These are phyloP conservation scores for Heliconius congener DNA, from an alignment of 1,140 invertebrate genomes.

Conservation along the genomic window DNA sequence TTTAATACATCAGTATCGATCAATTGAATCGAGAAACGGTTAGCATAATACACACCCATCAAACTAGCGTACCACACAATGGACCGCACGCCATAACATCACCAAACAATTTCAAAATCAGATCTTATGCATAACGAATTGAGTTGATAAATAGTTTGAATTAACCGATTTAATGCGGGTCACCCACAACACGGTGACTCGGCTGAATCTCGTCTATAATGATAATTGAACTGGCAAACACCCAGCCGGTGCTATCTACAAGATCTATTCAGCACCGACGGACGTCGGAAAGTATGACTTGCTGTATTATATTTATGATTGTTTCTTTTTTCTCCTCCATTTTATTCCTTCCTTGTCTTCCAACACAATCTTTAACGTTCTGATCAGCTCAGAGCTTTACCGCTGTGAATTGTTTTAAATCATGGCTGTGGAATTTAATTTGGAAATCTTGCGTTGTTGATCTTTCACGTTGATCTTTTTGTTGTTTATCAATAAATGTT, in stretches of 20 bases:
- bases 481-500: conserved; percentile 16
- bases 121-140: conserved; percentile 80
- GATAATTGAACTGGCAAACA: conserved; percentile 82
- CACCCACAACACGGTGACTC: conserved; percentile 75
- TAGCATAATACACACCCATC: conserved; percentile 77
- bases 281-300: conserved; percentile 74
- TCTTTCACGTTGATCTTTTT: conserved; percentile 6
- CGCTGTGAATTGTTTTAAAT: conserved; percentile 76
- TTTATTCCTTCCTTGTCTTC: conserved; percentile 69
- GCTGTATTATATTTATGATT: conserved; percentile 77
- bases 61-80: conserved; percentile 73
- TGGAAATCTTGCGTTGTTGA: conserved; percentile 33
- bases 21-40: conserved; percentile 71
- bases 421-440: conserved; percentile 47
- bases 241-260: conserved; percentile 70
- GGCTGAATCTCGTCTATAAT: conserved; percentile 72
- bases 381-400: conserved; percentile 78
- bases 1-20: conserved; percentile 51
- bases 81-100: conserved; percentile 73
- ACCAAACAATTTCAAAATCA: conserved; percentile 80
- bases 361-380: conserved; percentile 80
- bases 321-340: conserved; percentile 61
- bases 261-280: conserved; percentile 69
- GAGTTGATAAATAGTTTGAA: conserved; percentile 81
- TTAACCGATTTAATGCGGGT: conserved; percentile 81